Evolutionary conservation across 2,888 invertebrate genomes (phyloP).

Genomic region (Syrphus vitripennis): DNA sequence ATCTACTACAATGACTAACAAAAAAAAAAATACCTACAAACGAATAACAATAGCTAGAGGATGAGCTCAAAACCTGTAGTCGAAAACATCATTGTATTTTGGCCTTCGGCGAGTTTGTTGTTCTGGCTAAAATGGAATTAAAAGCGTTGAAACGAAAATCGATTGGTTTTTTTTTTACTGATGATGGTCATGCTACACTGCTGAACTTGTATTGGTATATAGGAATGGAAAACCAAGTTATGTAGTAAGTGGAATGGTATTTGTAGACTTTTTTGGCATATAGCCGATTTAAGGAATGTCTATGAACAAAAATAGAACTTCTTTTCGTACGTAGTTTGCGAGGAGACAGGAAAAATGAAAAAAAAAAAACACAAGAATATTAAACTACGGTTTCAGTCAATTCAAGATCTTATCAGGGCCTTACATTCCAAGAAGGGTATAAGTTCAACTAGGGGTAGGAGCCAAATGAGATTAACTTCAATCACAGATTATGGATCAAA

Average conservation of each 20-base stretch:
- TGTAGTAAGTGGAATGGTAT: too few species aligned
- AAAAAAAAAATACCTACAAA: background rate
- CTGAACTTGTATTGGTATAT: slow-evolving; percentile 2
- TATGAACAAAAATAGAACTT: background rate
- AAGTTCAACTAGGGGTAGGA: too few species aligned
- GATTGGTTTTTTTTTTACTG: slow-evolving; percentile 56
- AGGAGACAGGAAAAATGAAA: too few species aligned
- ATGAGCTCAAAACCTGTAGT: slow-evolving; percentile 6
- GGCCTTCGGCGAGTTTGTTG: background rate
- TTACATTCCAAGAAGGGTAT: too few species aligned
- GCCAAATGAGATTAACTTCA: too few species aligned
- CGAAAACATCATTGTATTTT: slow-evolving; percentile 18
- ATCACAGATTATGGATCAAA: too few species aligned
- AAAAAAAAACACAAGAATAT: too few species aligned
- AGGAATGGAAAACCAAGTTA: background rate
- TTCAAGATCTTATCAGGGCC: background rate
- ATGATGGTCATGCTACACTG: slow-evolving; percentile 3
- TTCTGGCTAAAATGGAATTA: slow-evolving; percentile 29
- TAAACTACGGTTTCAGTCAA: background rate
- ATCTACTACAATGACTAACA: background rate
- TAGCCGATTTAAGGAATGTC: too few species aligned
- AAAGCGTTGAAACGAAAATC: slow-evolving; percentile 54
- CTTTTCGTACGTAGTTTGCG: background rate
- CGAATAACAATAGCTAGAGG: background rate
- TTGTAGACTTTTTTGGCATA: too few species aligned